Conservation (phyloP, 2,113 vertebrate genomes). For the Engraulis encrasicolus region DNA sequence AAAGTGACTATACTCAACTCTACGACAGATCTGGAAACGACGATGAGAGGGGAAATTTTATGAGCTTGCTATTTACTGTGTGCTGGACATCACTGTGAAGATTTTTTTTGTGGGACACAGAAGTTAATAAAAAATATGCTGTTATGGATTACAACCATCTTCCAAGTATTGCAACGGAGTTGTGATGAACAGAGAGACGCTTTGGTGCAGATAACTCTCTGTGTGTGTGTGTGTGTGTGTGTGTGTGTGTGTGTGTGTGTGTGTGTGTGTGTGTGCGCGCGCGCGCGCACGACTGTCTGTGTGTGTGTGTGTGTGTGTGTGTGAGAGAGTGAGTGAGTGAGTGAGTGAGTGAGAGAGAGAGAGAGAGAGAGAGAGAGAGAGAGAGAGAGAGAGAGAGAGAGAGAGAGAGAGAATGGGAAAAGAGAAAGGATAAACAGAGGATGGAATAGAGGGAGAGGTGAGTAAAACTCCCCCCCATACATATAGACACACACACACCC, state of each 20-base stretch:
- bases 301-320: conserved; percentile 17
- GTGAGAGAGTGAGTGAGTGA: not conserved
- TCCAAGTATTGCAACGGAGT: not conserved
- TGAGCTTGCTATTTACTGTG: too few species aligned
- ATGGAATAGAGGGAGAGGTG: not conserved
- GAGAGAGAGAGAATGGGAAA: not conserved
- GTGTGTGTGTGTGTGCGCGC: not conserved
- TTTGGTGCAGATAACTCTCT: conserved; percentile 24
- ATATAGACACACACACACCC: too few species aligned
- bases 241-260: conserved; percentile 20
- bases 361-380: not conserved
- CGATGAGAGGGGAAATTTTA: too few species aligned
- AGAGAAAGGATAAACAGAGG: not conserved
- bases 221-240: conserved; percentile 27
- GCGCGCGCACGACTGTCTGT: not conserved
- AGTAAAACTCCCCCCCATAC: not conserved
- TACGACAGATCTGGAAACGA: too few species aligned
- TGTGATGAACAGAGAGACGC: not conserved
- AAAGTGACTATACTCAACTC: too few species aligned
- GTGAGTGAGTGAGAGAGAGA: not conserved
- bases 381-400: not conserved
- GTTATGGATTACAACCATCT: not conserved
- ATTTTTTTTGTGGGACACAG: too few species aligned
- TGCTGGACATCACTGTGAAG: too few species aligned
- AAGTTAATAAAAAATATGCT: not conserved